A percentile compares a stretch with the other conserved stretches of the same genome.
Evolutionary conservation across 2,888 invertebrate genomes (phyloP).

Genomic region (Calephelis perditalis): DNA sequence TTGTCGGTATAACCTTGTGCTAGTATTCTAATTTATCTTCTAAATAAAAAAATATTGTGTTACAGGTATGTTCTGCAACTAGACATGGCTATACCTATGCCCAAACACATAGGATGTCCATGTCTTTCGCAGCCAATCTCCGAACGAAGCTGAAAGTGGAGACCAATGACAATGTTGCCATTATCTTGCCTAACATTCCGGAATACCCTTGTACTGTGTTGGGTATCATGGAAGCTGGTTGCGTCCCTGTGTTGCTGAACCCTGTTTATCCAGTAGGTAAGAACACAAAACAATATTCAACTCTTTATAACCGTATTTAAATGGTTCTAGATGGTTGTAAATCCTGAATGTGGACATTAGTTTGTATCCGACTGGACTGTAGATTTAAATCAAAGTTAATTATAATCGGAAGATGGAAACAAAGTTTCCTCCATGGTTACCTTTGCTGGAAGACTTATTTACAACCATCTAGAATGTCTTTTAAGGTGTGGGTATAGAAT

Average conservation of each 20-base stretch:
- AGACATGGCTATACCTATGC: conserved; percentile 85
- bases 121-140: conserved; percentile 81
- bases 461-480: too few relatives aligned
- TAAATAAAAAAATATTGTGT: conserved; percentile 25
- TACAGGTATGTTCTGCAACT: conserved; percentile 85
- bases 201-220: conserved; percentile 83
- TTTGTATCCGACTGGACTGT: too few relatives aligned
- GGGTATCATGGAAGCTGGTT: conserved; percentile 83
- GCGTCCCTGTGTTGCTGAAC: conserved; percentile 84
- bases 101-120: conserved; percentile 79
- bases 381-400: too few relatives aligned
- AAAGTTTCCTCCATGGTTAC: too few relatives aligned
- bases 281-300: conserved; percentile 25
- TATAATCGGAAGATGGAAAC: too few relatives aligned
- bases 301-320: not conserved
- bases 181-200: conserved; percentile 86
- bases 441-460: too few relatives aligned
- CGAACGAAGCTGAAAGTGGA: conserved; percentile 80
- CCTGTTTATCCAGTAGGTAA: conserved; percentile 72
- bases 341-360: too few relatives aligned
- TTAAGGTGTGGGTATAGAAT: too few relatives aligned
- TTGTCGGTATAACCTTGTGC: too few relatives aligned
- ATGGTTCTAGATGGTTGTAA: too few relatives aligned
- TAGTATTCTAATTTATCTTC: too few relatives aligned
- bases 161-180: conserved; percentile 81